phyloP scores from a whole-genome alignment of 2,797 vertebrate species.

The Sebastes variabilis region DNA sequence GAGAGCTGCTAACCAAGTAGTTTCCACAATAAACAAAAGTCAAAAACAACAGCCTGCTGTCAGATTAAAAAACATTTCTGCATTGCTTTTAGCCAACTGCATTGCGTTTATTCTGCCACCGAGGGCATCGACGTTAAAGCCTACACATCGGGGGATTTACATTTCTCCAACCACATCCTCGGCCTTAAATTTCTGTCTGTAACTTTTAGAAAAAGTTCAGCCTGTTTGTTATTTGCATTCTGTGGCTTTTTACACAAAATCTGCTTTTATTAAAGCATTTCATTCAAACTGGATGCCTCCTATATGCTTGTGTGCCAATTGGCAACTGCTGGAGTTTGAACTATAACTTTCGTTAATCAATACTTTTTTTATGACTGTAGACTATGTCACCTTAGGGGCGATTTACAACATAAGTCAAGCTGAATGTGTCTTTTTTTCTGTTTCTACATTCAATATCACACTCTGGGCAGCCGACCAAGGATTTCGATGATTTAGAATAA shows the following conservation, averaged over 20 bases:
- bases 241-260: background rate
- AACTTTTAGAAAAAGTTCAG: background rate
- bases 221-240: background rate
- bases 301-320: background rate
- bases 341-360: conserved; percentile 10
- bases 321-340: background rate
- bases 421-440: conserved; percentile 5
- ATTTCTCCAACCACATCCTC: background rate
- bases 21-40: background rate
- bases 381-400: background rate
- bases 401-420: background rate
- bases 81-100: background rate
- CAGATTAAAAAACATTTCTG: background rate
- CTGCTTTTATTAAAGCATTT: background rate
- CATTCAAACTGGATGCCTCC: background rate
- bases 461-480: conserved; percentile 19
- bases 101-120: background rate
- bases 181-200: background rate
- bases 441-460: conserved; percentile 24
- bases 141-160: background rate
- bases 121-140: background rate
- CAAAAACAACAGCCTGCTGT: background rate
- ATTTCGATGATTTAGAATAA: conserved; percentile 32
- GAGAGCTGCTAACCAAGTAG: background rate
- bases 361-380: conserved; percentile 14